Conservation (phyloP, 2,888 invertebrate genomes). For the Nomada fucata region DNA sequence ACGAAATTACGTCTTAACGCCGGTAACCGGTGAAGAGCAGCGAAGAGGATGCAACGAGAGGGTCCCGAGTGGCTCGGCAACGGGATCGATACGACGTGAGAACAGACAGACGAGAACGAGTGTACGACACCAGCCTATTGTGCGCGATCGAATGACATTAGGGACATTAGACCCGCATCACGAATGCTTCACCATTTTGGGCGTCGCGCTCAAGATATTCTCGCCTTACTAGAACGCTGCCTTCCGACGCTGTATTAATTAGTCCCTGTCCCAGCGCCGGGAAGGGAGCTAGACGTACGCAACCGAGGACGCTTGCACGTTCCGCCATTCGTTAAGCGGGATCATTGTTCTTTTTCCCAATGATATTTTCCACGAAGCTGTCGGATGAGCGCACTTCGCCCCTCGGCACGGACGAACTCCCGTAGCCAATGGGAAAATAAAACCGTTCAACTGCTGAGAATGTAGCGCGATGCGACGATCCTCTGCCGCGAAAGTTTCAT, state of each 20-base stretch:
- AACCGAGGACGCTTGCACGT: conserved; percentile 27
- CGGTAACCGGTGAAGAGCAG: conserved; percentile 20
- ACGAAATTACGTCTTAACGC: conserved; percentile 55
- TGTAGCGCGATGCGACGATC: conserved; percentile 13
- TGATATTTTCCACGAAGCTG: too few relatives aligned
- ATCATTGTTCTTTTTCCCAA: conserved; percentile 11
- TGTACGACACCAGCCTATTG: conserved; percentile 69
- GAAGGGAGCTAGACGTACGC: conserved; percentile 8
- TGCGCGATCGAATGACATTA: conserved; percentile 73
- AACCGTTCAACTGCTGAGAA: not conserved
- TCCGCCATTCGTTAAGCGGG: conserved; percentile 25
- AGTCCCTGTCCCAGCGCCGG: conserved; percentile 45
- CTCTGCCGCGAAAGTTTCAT: conserved; percentile 44
- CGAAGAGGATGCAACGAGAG: conserved; percentile 42
- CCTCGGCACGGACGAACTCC: not conserved
- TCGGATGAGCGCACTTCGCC: not conserved
- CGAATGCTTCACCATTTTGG: conserved; percentile 73
- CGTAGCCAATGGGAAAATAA: conserved; percentile 1
- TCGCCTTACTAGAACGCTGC: conserved; percentile 32
- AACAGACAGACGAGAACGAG: conserved; percentile 63
- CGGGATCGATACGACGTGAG: conserved; percentile 69
- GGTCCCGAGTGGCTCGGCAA: conserved; percentile 14
- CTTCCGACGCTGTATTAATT: conserved; percentile 46
- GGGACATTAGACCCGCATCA: conserved; percentile 78
- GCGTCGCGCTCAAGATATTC: conserved; percentile 40